Percentiles rank a stretch among this genome's conserved stretches.
phyloP scores from a whole-genome alignment of 37 sponge, comb jelly and placozoan species.

The Agelas oroides region DNA sequence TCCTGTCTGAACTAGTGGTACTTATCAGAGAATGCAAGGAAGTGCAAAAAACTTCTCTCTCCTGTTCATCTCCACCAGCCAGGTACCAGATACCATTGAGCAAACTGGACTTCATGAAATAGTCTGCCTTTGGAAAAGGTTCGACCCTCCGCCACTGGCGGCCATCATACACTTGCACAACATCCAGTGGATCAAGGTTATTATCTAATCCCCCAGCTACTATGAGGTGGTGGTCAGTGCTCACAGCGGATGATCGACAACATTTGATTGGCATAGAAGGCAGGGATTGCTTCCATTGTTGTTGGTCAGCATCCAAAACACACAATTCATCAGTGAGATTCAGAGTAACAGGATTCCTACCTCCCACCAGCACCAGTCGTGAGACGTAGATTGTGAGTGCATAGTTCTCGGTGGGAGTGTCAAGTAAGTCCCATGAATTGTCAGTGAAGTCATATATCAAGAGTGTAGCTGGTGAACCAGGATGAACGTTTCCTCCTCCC shows the following conservation, averaged over 20 bases:
- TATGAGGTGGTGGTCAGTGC: neutral
- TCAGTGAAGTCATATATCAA: no score
- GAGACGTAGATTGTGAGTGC: constrained; percentile 13
- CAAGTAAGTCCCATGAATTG: neutral
- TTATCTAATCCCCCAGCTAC: constrained; percentile 18
- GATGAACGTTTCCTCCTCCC: constrained; percentile 7
- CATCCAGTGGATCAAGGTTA: neutral
- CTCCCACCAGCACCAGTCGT: constrained; percentile 17
- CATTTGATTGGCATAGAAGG: constrained; percentile 22
- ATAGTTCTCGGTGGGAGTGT: neutral
- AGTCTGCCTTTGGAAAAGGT: constrained; percentile 10
- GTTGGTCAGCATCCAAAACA: neutral
- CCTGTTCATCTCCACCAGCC: neutral
- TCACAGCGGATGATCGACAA: constrained; percentile 8
- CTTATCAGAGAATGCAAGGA: constrained; percentile 6
- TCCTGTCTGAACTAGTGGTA: no score
- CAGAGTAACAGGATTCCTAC: neutral
- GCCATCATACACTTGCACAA: constrained; percentile 3
- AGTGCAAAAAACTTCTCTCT: neutral
- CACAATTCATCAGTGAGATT: neutral
- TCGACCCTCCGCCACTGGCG: neutral
- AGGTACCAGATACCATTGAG: constrained; percentile 13
- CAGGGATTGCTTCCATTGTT: neutral
- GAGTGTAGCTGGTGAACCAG: neutral
- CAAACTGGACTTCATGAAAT: constrained; percentile 2